phyloP scores from a whole-genome alignment of 2,113 vertebrate species.

The Pimephales promelas region DNA sequence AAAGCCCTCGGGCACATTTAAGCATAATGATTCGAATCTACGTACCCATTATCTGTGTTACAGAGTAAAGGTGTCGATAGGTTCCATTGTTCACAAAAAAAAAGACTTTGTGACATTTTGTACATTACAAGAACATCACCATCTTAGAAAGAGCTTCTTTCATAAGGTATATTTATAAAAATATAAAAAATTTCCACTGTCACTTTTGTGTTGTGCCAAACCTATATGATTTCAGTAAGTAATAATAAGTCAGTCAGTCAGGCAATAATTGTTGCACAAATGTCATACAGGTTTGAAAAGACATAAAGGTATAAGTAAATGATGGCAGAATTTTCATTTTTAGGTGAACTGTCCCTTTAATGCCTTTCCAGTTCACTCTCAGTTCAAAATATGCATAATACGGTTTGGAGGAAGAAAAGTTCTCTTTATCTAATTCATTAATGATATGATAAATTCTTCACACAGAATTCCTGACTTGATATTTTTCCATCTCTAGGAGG shows the following conservation, averaged over 20 bases:
- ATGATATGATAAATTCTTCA: slow-evolving; percentile 17
- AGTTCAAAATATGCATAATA: slow-evolving; percentile 4
- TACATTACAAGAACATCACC: not conserved
- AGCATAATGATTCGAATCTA: not conserved
- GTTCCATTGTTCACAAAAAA: not conserved
- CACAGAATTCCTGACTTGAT: not conserved
- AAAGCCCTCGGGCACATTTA: not conserved
- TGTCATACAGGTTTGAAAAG: not conserved
- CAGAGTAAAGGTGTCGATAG: slow-evolving; percentile 1
- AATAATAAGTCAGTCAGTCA: no score
- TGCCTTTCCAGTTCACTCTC: slow-evolving; percentile 18
- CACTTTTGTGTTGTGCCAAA: not conserved
- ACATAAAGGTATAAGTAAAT: not conserved
- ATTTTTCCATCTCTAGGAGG: slow-evolving; percentile 82
- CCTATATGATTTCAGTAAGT: not conserved
- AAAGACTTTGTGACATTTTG: not conserved
- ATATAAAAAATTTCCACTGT: not conserved
- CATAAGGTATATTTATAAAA: no score
- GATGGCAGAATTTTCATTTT: not conserved
- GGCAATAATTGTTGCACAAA: no score
- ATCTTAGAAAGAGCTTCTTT: not conserved
- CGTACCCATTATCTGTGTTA: slow-evolving; percentile 7
- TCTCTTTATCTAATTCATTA: slow-evolving; percentile 9
- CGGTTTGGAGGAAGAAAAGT: not conserved
- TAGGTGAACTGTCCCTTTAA: not conserved